Evolutionary conservation across 2,797 vertebrate genomes (phyloP), one percentile per base, ranked within the genome.

Genomic region (Lutjanus argentimaculatus): DNA sequence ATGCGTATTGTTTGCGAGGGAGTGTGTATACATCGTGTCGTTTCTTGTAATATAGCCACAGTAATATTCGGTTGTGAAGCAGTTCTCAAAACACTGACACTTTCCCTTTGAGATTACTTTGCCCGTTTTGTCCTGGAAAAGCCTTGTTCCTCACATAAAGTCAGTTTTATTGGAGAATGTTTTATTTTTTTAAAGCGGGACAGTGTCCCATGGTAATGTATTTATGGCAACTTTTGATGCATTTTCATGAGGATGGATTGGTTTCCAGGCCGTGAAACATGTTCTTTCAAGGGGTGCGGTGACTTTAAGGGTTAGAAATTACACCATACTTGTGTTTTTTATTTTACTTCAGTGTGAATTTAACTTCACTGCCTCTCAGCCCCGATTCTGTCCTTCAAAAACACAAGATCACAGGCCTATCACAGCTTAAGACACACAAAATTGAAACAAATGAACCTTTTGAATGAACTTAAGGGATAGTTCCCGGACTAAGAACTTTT

Each of bases 41-140:
- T 63, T 78, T 80, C 79, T 79, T 85, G 84, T 90, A 88, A 90
- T 91, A 86, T 67, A 85, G 85, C 91, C 56, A 36, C 76, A 83
- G 79, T 79, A 71, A 86, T 89, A 87, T 91, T 84, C 69, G 46
- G 61, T 74, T 83, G 67, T 85, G 83, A 76, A 86, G 85, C 84
- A 40, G 72, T 82, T 83, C 83, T 85, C 64, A 16, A 82, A 90
- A 88, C 83, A 91, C 76, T 73, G 83, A 90, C 76, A 77, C 81
- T 61, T 89, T 83, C 68, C 91, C 92, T 88, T 70, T 76, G 91
- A 93, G 92, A 91, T 83, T 89, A 73, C 86, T 90, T 88, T 79
- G 88, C 71, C 91, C 83, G 55, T 85, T 90, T 85, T 80, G 91
- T 91, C 89, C 89, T 85, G 84, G 70, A 90, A 91, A 88, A 81